These are phyloP conservation scores for Reticulitermes speratus DNA, from an alignment of 1,140 invertebrate genomes.

Conservation along the genomic window DNA sequence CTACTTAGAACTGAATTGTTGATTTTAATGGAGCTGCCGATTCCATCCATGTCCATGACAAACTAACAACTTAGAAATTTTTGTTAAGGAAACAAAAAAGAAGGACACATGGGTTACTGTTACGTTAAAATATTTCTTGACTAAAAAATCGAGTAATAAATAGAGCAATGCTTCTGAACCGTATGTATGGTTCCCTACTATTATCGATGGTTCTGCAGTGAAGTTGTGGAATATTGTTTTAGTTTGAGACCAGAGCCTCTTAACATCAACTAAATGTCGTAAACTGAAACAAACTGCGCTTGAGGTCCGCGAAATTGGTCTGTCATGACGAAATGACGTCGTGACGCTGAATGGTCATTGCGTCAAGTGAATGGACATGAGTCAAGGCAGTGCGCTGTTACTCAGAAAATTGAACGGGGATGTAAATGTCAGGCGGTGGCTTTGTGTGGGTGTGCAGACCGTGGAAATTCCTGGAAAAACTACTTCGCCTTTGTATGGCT, in stretches of 20 bases:
- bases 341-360: conserved; percentile 8
- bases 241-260: background rate
- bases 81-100: no score
- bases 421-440: conserved; percentile 7
- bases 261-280: background rate
- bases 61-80: no score
- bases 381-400: background rate
- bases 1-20: no score
- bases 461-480: background rate
- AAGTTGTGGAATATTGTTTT: background rate
- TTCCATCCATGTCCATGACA: no score
- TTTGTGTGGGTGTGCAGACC: conserved; percentile 7
- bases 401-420: background rate
- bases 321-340: conserved; percentile 14
- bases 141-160: no score
- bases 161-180: no score
- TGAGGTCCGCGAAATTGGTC: conserved; percentile 7
- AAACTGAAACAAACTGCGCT: background rate
- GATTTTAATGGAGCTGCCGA: no score
- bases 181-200: no score
- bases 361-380: conserved; percentile 10
- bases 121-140: no score
- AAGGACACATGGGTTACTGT: no score
- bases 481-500: background rate
- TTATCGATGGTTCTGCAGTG: no score